Evolutionary conservation across 2,113 vertebrate species (phyloP).

Genomic region (Corvus hawaiiensis): DNA sequence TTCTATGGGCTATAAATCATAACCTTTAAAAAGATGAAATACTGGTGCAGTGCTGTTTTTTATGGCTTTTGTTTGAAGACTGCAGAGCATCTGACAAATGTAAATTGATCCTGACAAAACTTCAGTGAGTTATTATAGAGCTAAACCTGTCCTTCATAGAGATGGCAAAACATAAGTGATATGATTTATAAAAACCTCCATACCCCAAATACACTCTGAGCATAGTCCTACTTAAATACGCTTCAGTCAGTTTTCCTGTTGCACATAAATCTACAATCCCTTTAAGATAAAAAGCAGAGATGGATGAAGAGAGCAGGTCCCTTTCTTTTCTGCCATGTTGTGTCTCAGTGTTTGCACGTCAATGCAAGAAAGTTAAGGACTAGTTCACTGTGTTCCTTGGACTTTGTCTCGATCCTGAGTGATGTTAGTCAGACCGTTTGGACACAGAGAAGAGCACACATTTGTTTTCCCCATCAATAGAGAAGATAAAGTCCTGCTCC

Average conservation of each 20-base stretch:
- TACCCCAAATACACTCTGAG: neutral
- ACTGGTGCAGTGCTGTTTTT: neutral
- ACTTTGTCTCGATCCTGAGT: neutral
- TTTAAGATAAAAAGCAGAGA: neutral
- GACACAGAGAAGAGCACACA: neutral
- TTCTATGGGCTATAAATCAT: neutral
- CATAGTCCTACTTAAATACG: neutral
- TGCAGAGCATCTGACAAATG: conserved; percentile 22
- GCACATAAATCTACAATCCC: neutral
- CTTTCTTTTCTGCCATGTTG: neutral
- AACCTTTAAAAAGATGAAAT: neutral
- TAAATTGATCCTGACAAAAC: conserved; percentile 44
- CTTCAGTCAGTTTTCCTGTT: neutral
- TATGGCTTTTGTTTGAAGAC: conserved; percentile 21
- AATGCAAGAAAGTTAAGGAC: neutral
- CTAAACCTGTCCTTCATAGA: neutral
- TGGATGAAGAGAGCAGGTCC: neutral
- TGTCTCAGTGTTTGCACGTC: neutral
- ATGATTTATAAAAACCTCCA: conserved; percentile 12
- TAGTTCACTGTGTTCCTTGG: neutral
- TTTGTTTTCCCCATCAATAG: rapidly evolving
- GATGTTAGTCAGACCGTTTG: neutral
- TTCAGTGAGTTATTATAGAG: neutral
- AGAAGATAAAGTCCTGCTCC: neutral
- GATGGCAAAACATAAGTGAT: neutral